Percentiles rank a stretch among this genome's conserved stretches.
These are phyloP conservation scores for Nymphalis c-album DNA, from an alignment of 2,888 invertebrate genomes.

Conservation along the genomic window DNA sequence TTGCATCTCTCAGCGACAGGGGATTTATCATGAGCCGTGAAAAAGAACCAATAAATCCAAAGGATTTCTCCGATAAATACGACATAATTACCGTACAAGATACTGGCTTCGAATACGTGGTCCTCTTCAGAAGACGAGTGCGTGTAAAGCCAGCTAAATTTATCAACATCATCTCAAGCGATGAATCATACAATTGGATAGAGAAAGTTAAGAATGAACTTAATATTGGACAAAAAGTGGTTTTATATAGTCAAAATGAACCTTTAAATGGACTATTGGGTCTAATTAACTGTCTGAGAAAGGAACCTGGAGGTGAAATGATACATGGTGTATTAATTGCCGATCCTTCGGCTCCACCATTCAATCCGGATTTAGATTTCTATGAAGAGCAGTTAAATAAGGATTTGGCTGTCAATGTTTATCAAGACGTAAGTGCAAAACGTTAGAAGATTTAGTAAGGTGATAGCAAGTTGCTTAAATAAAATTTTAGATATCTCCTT, in stretches of 20 bases:
- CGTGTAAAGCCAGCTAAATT: conserved; percentile 73
- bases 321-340: conserved; percentile 84
- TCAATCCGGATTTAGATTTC: conserved; percentile 83
- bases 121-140: conserved; percentile 77
- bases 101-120: conserved; percentile 76
- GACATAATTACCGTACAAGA: conserved; percentile 76
- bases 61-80: conserved; percentile 64
- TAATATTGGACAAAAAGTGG: conserved; percentile 74
- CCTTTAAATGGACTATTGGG: conserved; percentile 91
- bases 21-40: conserved; percentile 84
- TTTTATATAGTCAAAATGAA: conserved; percentile 86
- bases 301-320: conserved; percentile 87
- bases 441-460: too few relatives aligned
- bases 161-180: conserved; percentile 66
- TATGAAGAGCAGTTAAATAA: conserved; percentile 85
- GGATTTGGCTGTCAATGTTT: conserved; percentile 91
- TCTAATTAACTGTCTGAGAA: conserved; percentile 91
- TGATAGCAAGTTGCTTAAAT: too few relatives aligned
- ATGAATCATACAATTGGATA: conserved; percentile 77
- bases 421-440: conserved; percentile 76
- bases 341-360: conserved; percentile 83
- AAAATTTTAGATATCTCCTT: too few relatives aligned
- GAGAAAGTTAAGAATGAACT: conserved; percentile 71
- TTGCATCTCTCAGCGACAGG: conserved; percentile 78
- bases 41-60: conserved; percentile 69